These are phyloP conservation scores for Olivierus martensii DNA, from an alignment of 1,140 invertebrate genomes.

Conservation along the genomic window DNA sequence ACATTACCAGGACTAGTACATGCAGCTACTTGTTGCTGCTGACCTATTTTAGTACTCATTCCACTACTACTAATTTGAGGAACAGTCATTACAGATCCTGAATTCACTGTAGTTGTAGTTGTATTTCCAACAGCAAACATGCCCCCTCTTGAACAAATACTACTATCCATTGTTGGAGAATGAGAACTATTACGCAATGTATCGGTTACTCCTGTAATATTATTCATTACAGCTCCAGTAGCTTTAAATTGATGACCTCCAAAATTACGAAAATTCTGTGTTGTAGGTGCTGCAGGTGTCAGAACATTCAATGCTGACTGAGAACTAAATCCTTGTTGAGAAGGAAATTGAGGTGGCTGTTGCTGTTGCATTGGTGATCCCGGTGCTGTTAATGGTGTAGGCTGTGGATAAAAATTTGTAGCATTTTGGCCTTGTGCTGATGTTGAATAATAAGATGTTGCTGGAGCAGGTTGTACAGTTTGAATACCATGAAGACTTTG, in stretches of 20 bases:
- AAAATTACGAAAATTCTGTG: constrained; percentile 12
- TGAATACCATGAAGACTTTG: constrained; percentile 29
- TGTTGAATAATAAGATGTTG: constrained; percentile 40
- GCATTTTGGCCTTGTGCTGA: constrained; percentile 15
- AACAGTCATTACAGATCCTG: constrained; percentile 5
- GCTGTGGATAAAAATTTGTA: constrained; percentile 16
- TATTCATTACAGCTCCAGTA: constrained; percentile 5
- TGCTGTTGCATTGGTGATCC: constrained; percentile 13
- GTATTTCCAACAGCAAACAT: constrained; percentile 7
- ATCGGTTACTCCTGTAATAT: constrained; percentile 4
- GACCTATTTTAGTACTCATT: constrained; percentile 4
- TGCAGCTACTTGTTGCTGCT: not conserved
- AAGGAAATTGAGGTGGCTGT: constrained; percentile 14
- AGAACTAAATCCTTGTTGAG: constrained; percentile 17
- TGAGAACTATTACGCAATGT: constrained; percentile 5
- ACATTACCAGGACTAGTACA: too few species aligned
- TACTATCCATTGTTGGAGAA: constrained; percentile 9
- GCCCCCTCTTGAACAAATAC: not conserved
- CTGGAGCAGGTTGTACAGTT: constrained; percentile 32
- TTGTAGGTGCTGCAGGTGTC: constrained; percentile 11
- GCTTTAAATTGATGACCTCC: constrained; percentile 16
- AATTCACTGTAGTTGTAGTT: constrained; percentile 6
- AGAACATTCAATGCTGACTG: constrained; percentile 16
- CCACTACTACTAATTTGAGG: constrained; percentile 1
- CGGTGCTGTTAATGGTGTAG: constrained; percentile 6